phyloP scores from a whole-genome alignment of 1,140 invertebrate genomes.

The Nylanderia fulva region DNA sequence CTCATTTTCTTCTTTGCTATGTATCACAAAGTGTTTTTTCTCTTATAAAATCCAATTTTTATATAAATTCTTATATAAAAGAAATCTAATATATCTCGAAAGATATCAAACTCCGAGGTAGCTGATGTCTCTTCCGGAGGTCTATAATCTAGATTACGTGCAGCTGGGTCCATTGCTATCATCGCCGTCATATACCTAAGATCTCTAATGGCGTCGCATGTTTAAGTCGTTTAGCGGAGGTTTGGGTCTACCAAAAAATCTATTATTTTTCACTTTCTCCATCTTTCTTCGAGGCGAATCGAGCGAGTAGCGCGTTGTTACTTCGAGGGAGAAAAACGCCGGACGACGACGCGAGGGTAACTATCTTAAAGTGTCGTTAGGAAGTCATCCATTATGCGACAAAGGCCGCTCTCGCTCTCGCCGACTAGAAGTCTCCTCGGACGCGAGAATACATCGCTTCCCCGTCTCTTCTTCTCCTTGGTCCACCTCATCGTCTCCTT shows the following conservation, averaged over 20 bases:
- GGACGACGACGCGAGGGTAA: conserved; percentile 75
- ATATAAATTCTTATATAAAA: conserved; percentile 2
- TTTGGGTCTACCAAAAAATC: conserved; percentile 74
- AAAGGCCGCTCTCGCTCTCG: conserved; percentile 73
- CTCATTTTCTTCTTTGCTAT: not conserved
- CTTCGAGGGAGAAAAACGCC: conserved; percentile 68
- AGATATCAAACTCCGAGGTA: conserved; percentile 18
- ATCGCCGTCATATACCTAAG: not conserved
- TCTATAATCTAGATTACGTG: conserved; percentile 42
- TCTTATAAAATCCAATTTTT: conserved; percentile 21
- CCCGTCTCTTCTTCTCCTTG: conserved; percentile 14
- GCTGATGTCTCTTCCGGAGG: conserved; percentile 38
- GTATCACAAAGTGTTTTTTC: not conserved
- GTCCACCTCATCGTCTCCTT: conserved; percentile 22
- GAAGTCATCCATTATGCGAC: conserved; percentile 83
- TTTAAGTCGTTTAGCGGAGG: conserved; percentile 72
- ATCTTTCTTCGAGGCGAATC: conserved; percentile 28
- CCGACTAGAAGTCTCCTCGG: conserved; percentile 78
- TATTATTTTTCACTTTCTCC: conserved; percentile 78
- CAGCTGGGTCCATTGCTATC: conserved; percentile 19
- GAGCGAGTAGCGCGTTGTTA: conserved; percentile 47
- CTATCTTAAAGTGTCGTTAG: conserved; percentile 84
- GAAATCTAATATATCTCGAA: conserved; percentile 51
- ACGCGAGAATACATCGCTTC: conserved; percentile 47
- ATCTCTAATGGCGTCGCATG: conserved; percentile 71